Evolutionary conservation across 2,797 vertebrate genomes (phyloP), one percentile per base, ranked within the genome.

Genomic region (Malacoctenus gilli): DNA sequence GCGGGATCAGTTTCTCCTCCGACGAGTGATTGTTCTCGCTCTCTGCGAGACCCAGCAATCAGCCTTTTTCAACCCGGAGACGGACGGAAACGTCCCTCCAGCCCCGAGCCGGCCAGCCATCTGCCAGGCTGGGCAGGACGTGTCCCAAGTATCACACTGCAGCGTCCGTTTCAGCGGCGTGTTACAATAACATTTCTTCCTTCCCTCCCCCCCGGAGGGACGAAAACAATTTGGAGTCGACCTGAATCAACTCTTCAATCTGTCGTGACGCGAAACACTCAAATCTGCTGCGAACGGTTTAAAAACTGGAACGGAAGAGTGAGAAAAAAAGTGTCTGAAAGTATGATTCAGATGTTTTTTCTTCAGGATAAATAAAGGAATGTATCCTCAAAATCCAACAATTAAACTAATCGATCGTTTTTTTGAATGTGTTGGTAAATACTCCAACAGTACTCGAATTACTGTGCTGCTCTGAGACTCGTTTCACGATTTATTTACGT

Each of bases 61-160:
- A 1, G 15, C 52, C 39, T 23, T 23, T 23, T 23, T 23, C 22
- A 8, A 23, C 22, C 57, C 44, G 54, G 23, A 52, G 37, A 44
- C 0, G 35, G 11, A 53, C 3, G 41, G n/a, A 66, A 62, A 66
- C 51, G 19, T 31, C 30, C 40, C 43, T 46, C 47, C 23, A 35
- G 67, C 49, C 11, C 14, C 11, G 53, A 42, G 51, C 53, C 56
- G 67, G 30, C 32, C 37, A 51, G 36, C 70, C 67, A 73, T 65
- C 77, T 79, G 75, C 59, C 63, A 4, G 54, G 14, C n/a, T 36
- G 48, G 28, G 57, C 55, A 36, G 47, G 41, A 54, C 2, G 2
- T 47, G 73, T 50, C 58, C 59, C 66, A 63, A 51, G 54, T 55
- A 48, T 51, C 7, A 6, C 14, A 28, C 34, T 21, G 56, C 56